Percentiles rank a stretch among this genome's conserved stretches.
Conservation (phyloP, 2,113 vertebrate species). For the Stegostoma tigrinum region DNA sequence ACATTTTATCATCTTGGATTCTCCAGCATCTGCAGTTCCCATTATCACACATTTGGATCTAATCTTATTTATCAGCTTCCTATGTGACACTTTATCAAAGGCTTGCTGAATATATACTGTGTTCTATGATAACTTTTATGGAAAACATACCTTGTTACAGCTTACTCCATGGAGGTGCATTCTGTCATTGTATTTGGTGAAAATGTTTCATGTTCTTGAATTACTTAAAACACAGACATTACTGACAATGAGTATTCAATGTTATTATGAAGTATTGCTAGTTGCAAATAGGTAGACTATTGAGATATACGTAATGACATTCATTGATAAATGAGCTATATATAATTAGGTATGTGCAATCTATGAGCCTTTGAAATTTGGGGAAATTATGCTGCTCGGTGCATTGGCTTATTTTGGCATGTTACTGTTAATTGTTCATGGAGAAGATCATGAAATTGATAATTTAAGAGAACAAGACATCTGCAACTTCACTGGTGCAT, state of each 20-base stretch:
- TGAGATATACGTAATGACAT: not conserved
- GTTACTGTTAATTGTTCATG: not conserved
- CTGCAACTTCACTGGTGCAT: not conserved
- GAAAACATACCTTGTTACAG: not conserved
- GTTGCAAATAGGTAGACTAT: not conserved
- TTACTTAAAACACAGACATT: not conserved
- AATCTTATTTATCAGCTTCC: no score
- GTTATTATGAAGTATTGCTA: not conserved
- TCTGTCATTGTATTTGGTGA: not conserved
- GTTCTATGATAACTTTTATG: not conserved
- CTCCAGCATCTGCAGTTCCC: no score
- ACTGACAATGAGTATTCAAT: not conserved
- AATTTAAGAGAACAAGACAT: not conserved
- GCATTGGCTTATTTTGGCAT: not conserved
- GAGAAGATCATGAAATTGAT: not conserved
- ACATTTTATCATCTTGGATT: no score
- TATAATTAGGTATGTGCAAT: not conserved
- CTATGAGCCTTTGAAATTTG: not conserved
- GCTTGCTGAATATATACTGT: not conserved
- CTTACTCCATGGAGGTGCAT: not conserved
- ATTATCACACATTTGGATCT: no score
- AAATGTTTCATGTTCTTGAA: not conserved
- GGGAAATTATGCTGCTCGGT: not conserved
- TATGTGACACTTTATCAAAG: no score
- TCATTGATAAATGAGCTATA: not conserved